These are phyloP conservation scores for Momotus momota DNA, from an alignment of 2,797 vertebrate species.

Conservation along the genomic window DNA sequence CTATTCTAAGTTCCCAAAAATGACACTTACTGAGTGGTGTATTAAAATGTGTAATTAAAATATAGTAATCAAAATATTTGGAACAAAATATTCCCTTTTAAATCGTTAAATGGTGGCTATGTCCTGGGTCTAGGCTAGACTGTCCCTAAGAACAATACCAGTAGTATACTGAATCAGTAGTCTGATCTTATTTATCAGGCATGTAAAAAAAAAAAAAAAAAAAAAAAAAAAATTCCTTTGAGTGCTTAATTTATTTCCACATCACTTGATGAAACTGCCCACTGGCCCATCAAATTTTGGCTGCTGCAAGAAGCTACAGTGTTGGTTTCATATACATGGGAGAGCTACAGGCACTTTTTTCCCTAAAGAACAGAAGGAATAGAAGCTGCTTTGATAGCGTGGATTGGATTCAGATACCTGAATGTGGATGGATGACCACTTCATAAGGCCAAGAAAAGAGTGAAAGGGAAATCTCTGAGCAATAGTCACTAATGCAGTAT, in stretches of 20 bases:
- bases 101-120: not conserved
- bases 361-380: not conserved
- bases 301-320: not conserved
- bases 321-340: not conserved
- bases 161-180: not conserved
- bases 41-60: not conserved
- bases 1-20: not conserved
- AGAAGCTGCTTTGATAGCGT: slow-evolving; percentile 54
- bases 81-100: not conserved
- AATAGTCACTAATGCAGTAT: slow-evolving; percentile 80
- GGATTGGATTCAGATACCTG: slow-evolving; percentile 1
- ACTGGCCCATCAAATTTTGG: not conserved
- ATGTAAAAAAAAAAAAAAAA: not conserved
- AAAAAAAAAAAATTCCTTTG: not conserved
- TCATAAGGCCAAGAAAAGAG: slow-evolving; percentile 27
- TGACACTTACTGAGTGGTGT: not conserved
- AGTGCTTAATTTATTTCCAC: not conserved
- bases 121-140: not conserved
- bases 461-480: slow-evolving; percentile 72
- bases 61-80: not conserved
- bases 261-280: not conserved
- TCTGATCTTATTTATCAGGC: not conserved
- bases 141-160: not conserved
- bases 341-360: not conserved
- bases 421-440: not conserved